Evolutionary conservation across 2,888 invertebrate genomes (phyloP), one percentile per base, ranked within the genome.

Genomic region (Coleophora deauratella): DNA sequence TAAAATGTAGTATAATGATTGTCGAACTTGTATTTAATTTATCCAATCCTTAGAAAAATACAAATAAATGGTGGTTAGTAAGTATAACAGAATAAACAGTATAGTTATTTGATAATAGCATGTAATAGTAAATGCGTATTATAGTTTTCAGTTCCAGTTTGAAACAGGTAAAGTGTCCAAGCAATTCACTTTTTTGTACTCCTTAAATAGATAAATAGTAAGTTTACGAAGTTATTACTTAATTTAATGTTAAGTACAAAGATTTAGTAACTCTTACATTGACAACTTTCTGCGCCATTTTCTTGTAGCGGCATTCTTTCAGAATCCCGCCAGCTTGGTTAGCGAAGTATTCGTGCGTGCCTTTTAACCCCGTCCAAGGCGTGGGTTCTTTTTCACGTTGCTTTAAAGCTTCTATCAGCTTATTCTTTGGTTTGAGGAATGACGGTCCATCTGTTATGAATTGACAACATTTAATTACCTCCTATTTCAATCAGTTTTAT

Each of bases 1-100:
- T 75, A 74, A 72, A 77, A 69, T 55, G 70, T 78, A 78, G 78
- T 71, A 68, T 73, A 74, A 81, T 77, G 78, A 78, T 81, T 78
- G 77, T 78, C 68, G 73, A 76, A 64, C 12, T 57, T 40, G 51
- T 38, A 49, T 51, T 52, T 51, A 76, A 75, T 78, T 67, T 38
- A 10, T 15, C 7, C 11, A 31, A 11, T 31, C 21, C 3, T 4
- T 21, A 21, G 21, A 6, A 21, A 21, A 21, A 21, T 6, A 21
- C 21, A 21, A 21, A 21, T 21, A 21, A 21, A 21, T 6, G 3
- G 3, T 21, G 21, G n/a, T n/a, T n/a, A n/a, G n/a, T n/a, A n/a
- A n/a, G n/a, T n/a, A n/a, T n/a, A n/a, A n/a, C n/a, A n/a, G n/a
- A n/a, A n/a, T 11, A 2, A 31, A 31, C 9, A 10, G 6, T 4